These are phyloP conservation scores for Brachyalestes nurse DNA, from an alignment of 2,797 vertebrate species.

Conservation along the genomic window DNA sequence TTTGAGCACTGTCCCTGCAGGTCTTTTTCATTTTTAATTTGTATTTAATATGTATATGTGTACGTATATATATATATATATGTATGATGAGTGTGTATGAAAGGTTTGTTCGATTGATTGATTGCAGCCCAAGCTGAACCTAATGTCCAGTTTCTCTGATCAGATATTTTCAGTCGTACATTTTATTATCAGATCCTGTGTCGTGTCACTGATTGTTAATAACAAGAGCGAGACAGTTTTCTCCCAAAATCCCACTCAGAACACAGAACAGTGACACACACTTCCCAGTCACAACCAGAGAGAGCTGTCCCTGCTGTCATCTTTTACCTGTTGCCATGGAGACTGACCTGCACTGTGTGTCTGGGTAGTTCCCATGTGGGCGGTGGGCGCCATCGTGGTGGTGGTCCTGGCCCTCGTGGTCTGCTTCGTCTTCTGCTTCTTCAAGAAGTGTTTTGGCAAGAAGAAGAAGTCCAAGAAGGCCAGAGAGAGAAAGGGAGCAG, in stretches of 20 bases:
- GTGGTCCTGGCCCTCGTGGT: constrained; percentile 80
- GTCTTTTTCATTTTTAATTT: no score
- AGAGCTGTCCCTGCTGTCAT: constrained; percentile 16
- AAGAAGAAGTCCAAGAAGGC: constrained; percentile 88
- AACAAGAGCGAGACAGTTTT: no score
- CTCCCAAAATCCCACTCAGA: neutral
- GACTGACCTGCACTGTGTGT: constrained; percentile 28
- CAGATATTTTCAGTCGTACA: no score
- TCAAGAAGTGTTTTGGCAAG: constrained; percentile 84
- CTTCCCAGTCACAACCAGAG: neutral
- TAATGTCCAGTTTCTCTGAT: no score
- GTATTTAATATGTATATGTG: no score
- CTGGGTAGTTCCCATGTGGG: constrained; percentile 86
- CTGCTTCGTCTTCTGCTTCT: constrained; percentile 84
- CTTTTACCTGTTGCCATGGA: constrained; percentile 27
- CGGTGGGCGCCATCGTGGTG: constrained; percentile 83
- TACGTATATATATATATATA: no score
- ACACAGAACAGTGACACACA: neutral
- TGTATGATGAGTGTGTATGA: no score
- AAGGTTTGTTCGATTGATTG: no score
- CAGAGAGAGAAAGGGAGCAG: constrained; percentile 80
- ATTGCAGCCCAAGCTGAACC: no score
- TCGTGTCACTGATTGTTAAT: no score
- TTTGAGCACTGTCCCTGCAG: no score
- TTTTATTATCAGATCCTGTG: no score